Conservation (phyloP, 2,888 invertebrate species). For the Scaptomyza cyrtandrae region DNA sequence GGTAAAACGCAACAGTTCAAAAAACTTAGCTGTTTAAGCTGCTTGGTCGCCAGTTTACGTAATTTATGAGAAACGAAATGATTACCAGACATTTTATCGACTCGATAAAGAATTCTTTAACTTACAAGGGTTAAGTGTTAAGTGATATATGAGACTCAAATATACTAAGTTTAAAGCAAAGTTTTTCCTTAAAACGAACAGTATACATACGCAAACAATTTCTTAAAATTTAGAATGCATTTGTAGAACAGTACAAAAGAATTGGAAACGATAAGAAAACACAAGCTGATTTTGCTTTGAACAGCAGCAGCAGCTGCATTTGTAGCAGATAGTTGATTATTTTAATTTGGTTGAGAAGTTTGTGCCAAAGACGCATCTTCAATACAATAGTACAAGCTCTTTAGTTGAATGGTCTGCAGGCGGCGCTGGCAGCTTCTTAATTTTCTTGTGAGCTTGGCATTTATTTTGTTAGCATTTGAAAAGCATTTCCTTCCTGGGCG, state of each 20-base stretch:
- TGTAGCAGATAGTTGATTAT: conserved; percentile 59
- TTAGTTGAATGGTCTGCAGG: conserved; percentile 52
- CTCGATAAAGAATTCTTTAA: too few species aligned
- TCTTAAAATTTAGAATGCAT: conserved; percentile 25
- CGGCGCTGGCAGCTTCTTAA: conserved; percentile 46
- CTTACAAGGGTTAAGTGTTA: too few species aligned
- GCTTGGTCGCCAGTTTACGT: too few species aligned
- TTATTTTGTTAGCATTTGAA: conserved; percentile 73
- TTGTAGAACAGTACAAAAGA: conserved; percentile 35
- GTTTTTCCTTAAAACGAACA: background rate
- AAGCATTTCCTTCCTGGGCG: conserved; percentile 68
- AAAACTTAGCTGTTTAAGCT: too few species aligned
- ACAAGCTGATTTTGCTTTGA: conserved; percentile 57
- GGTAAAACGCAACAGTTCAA: too few species aligned
- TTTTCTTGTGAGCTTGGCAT: conserved; percentile 53
- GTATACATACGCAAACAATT: conserved; percentile 8
- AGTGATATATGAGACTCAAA: background rate
- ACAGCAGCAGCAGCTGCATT: conserved; percentile 47
- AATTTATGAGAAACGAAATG: too few species aligned
- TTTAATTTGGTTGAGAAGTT: conserved; percentile 71
- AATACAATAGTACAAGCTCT: conserved; percentile 47
- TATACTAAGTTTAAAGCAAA: background rate
- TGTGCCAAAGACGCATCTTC: conserved; percentile 46
- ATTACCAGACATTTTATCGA: too few species aligned
- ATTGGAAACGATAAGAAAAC: conserved; percentile 36